Evolutionary conservation across 2,113 vertebrate species (phyloP), one percentile per base, ranked within the genome.

Genomic region (Aramus guarauna): DNA sequence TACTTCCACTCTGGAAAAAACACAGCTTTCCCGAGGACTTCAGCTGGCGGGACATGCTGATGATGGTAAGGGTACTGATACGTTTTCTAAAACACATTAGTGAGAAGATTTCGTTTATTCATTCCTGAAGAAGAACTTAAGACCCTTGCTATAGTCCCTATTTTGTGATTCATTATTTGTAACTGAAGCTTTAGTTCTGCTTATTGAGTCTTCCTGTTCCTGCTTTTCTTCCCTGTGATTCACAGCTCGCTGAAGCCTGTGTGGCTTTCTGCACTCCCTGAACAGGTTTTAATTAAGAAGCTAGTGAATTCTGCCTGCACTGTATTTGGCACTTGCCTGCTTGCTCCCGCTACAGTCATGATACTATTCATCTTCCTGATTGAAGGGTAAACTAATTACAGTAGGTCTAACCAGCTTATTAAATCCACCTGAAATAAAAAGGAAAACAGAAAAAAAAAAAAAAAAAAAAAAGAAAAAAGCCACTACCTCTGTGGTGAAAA

Each of bases 401-500:
- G 77, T 59, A 90, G 91, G 32, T 75, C 71, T 13, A 69, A 93
- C 74, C 95, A 91, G 85, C 67, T 93, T 90, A 63, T 81, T 75
- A 74, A 95, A 62, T 64, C 88, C 81, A 82, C 56, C 73, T 78
- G 76, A 92, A 96, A 73, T 39, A 27, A 60, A 85, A 76, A 60
- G 29, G 12, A 45, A 59, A 69, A 41, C 34, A 22, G 52, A 43
- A 36, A 66, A 74, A 59, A n/a, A n/a, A 27, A 60, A 85, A 76
- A 60, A 24, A 11, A 45, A 59, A 69, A 41, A 30, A 22, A 48
- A 43, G 34, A 66, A 74, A 59, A 67, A 63, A 81, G 60, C 78
- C 92, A 84, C 88, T 85, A 79, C 86, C 80, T 82, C 91, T 64
- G 89, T 95, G 80, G 91, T 81, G 86, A 87, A 91, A 75, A 53